Conservation (phyloP, 2,113 vertebrate genomes). For the Acrocephalus arundinaceus region DNA sequence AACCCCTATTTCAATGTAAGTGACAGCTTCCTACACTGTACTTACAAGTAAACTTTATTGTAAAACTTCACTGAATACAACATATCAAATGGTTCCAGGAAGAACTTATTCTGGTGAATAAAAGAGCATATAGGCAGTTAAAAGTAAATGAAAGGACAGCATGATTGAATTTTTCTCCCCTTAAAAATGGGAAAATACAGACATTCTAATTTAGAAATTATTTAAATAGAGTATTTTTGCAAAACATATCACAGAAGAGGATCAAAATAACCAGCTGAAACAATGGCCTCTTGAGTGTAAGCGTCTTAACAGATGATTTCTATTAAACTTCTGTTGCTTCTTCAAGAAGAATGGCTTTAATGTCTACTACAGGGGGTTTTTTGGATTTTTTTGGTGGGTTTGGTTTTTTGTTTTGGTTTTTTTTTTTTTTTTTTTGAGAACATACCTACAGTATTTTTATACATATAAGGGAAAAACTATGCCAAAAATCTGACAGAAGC, state of each 20-base stretch:
- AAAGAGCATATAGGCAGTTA: neutral
- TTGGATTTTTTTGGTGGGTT: too few species aligned
- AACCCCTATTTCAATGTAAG: neutral
- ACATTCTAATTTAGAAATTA: neutral
- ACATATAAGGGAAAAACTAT: conserved; percentile 40
- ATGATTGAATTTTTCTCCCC: fast-evolving
- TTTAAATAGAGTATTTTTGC: neutral
- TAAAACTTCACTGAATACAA: neutral
- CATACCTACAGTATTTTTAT: conserved; percentile 40
- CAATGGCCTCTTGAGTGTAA: conserved; percentile 21
- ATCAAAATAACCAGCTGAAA: conserved; percentile 36
- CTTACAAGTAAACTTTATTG: neutral
- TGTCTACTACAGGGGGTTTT: neutral
- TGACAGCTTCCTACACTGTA: neutral
- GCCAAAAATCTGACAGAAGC: conserved; percentile 37
- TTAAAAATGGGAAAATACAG: neutral
- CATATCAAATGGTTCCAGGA: neutral
- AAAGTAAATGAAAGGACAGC: neutral
- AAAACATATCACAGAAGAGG: neutral
- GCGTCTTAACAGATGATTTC: conserved; percentile 45
- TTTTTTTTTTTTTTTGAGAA: neutral
- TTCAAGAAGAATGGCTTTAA: conserved; percentile 47
- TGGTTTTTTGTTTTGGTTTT: too few species aligned
- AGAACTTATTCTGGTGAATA: neutral
- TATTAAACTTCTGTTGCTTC: conserved; percentile 33